A percentile compares a stretch with the other conserved stretches of the same genome.
Evolutionary conservation across 2,888 invertebrate species (phyloP).

Genomic region (Volucella bombylans): DNA sequence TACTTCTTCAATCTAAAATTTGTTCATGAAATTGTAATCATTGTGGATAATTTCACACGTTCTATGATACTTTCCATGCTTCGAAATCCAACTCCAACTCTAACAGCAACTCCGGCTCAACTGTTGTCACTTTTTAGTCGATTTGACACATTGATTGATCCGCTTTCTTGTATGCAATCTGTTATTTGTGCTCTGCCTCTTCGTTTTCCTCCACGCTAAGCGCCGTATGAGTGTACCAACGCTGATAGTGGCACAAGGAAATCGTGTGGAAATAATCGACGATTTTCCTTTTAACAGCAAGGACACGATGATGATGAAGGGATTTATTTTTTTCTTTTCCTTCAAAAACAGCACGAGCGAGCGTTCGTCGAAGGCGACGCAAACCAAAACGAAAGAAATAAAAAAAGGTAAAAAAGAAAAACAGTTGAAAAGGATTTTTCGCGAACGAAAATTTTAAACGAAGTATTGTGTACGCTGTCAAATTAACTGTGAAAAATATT

Average conservation of each 20-base stretch:
- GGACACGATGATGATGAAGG: constrained; percentile 27
- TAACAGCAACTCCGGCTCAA: constrained; percentile 9
- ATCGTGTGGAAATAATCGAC: constrained; percentile 75
- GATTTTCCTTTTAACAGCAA: constrained; percentile 69
- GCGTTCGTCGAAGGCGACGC: constrained; percentile 2
- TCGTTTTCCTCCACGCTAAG: neutral
- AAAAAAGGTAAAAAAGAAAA: constrained; percentile 3
- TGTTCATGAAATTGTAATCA: too few relatives aligned
- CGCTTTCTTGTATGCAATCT: constrained; percentile 72
- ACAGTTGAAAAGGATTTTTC: constrained; percentile 49
- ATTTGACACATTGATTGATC: constrained; percentile 79
- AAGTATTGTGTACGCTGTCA: constrained; percentile 74
- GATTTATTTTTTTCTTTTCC: neutral
- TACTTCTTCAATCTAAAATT: too few relatives aligned
- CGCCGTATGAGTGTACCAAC: constrained; percentile 22
- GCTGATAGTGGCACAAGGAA: constrained; percentile 70
- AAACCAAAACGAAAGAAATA: constrained; percentile 12
- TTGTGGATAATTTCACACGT: too few relatives aligned
- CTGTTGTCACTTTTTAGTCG: constrained; percentile 75
- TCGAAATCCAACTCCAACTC: too few relatives aligned
- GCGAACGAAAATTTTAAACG: constrained; percentile 64
- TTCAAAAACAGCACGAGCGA: neutral
- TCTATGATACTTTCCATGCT: too few relatives aligned
- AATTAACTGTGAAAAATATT: constrained; percentile 74
- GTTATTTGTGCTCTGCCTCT: constrained; percentile 50